Evolutionary conservation across 2,113 vertebrate species (phyloP), one percentile per base, ranked within the genome.

Genomic region (Leptobrachium leishanense): DNA sequence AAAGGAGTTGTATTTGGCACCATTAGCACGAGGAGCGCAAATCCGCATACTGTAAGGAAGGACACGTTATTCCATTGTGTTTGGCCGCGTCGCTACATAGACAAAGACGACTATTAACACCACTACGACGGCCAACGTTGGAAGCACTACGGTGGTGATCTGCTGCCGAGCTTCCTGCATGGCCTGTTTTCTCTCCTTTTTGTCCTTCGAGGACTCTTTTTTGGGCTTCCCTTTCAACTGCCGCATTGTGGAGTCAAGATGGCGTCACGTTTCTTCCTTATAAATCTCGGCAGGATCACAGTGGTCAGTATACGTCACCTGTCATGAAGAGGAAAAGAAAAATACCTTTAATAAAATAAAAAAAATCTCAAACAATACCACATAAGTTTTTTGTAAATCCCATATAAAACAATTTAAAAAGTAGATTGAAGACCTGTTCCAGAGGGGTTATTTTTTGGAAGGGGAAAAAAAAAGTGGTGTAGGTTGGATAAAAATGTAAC

Each of bases 91-190:
- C 0, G 97, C 97, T 87, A 97, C 95, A 0, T 99, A 99, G 57
- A 99, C 96, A 2, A 99, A 97, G 0, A 99, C 88, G 1, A 98
- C 93, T 0, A 99, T 99, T 75, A 99, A 88, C 15, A 98, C 85
- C 71, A 98, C 94, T 1, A 98, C 90, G 0, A 95, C 84, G 0
- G 92, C 93, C 86, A 99, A 85, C 0, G 98, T 98, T 54, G 98
- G 98, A 68, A 99, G 89, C 63, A 99, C 98, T 0, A 99, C 88
- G 0, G 98, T 98, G 82, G 94, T 89, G 83, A 99, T 93, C 85
- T 98, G 97, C 85, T 95, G 94, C 2, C 98, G 95, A 0, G 98
- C 98, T 78, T 98, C 96, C 84, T 97, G 96, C 96, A 99, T 99
- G 20, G 98, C 95, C 87, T 97, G 95, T 82, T 98, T 98, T 6